Evolutionary conservation across 2,113 vertebrate genomes (phyloP).

Genomic region (Apeltes quadracus): DNA sequence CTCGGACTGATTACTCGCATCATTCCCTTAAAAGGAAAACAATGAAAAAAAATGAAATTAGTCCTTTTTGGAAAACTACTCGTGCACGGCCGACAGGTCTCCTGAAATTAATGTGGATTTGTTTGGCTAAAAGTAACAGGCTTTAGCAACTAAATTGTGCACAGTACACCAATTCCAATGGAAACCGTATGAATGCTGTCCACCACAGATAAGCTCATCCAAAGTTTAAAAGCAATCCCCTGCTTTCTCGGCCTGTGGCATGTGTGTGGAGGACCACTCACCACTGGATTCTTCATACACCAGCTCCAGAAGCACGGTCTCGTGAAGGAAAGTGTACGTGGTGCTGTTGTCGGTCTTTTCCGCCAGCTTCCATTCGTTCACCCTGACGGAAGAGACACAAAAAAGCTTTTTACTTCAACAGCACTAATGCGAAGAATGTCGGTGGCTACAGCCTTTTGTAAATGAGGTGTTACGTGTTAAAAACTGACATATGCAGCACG

Average conservation of each 20-base stretch:
- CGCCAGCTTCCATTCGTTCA: conserved; percentile 77
- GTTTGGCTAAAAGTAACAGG: neutral
- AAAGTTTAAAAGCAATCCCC: neutral
- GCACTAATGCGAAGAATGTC: neutral
- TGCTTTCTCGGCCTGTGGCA: neutral
- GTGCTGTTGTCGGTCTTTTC: conserved; percentile 35
- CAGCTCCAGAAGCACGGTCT: conserved; percentile 72
- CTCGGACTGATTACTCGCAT: conserved; percentile 34
- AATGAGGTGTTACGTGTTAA: neutral
- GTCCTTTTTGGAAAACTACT: neutral
- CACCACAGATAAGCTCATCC: too few relatives aligned
- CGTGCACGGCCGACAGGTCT: neutral
- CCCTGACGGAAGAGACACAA: conserved; percentile 49
- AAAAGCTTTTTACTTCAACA: neutral
- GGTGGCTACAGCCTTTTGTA: neutral
- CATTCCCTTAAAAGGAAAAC: conserved; percentile 45
- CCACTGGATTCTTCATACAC: conserved; percentile 56
- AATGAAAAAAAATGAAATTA: neutral
- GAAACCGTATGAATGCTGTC: neutral
- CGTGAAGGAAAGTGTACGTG: conserved; percentile 73
- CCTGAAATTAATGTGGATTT: neutral
- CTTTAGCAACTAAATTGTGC: neutral
- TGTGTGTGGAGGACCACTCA: conserved; percentile 38
- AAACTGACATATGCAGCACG: conserved; percentile 66
- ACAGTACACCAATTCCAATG: neutral